A percentile compares a stretch with the other conserved stretches of the same genome.
These are phyloP conservation scores for Cynopterus sphinx DNA, from an alignment of 2,797 vertebrate species.

Conservation along the genomic window DNA sequence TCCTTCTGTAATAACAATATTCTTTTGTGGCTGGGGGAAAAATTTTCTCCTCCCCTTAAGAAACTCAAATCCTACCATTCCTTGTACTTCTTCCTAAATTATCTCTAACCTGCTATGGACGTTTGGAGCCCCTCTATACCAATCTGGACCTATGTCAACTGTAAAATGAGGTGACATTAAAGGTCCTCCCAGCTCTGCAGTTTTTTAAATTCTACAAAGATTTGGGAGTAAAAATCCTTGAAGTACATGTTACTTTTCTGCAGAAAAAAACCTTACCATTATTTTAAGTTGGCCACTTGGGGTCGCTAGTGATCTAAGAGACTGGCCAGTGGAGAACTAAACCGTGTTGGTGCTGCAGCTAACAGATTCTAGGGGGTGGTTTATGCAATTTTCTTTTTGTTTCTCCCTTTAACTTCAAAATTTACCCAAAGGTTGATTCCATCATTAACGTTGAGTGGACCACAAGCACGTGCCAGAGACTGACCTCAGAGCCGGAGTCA, in stretches of 20 bases:
- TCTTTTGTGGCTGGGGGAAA: not conserved
- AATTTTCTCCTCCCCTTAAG: not conserved
- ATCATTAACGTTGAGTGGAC: not conserved
- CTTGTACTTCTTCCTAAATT: not conserved
- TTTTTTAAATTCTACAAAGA: constrained; percentile 17
- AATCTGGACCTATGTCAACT: not conserved
- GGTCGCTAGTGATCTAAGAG: constrained; percentile 81
- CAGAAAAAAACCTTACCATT: not conserved
- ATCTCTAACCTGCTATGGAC: not conserved
- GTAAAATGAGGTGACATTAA: not conserved
- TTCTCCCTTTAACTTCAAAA: constrained; percentile 54
- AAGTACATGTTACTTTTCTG: not conserved
- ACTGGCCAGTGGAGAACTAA: not conserved
- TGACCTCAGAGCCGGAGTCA: not conserved
- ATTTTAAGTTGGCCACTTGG: constrained; percentile 76
- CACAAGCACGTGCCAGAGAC: not conserved
- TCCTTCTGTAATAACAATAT: not conserved
- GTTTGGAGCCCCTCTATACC: not conserved
- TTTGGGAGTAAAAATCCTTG: not conserved
- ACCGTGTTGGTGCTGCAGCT: not conserved
- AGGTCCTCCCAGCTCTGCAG: not conserved
- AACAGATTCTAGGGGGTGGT: constrained; percentile 55
- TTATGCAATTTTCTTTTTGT: constrained; percentile 60
- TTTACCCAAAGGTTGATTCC: constrained; percentile 35
- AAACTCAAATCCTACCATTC: not conserved